Conservation (phyloP, 2,113 vertebrate genomes). For the Oryzias curvinotus region DNA sequence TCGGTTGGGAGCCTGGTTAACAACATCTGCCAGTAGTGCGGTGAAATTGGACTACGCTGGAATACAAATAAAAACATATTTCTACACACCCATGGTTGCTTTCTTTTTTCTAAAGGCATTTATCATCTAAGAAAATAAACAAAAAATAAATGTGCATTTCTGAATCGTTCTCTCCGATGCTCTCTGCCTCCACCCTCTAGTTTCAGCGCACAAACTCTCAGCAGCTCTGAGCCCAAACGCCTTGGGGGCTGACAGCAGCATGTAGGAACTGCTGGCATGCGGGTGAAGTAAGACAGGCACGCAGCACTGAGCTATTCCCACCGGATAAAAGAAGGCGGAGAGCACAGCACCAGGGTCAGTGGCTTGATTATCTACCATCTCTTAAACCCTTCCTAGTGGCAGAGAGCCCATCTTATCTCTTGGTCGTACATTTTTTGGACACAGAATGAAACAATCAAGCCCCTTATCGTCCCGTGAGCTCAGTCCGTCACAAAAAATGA, state of each 20-base stretch:
- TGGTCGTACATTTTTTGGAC: conserved; percentile 51
- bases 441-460: conserved; percentile 50
- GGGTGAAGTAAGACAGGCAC: conserved; percentile 57
- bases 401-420: conserved; percentile 58
- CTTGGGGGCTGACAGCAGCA: conserved; percentile 48
- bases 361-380: conserved; percentile 59
- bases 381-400: conserved; percentile 54
- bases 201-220: conserved; percentile 42
- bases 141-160: too few species aligned
- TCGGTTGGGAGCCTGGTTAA: too few species aligned
- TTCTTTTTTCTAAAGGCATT: too few species aligned
- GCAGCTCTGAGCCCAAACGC: conserved; percentile 40
- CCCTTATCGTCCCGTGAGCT: conserved; percentile 44
- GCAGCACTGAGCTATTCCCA: conserved; percentile 37
- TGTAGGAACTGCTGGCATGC: conserved; percentile 49
- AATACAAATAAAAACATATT: too few species aligned
- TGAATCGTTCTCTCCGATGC: conserved; percentile 6
- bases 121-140: too few species aligned
- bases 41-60: too few species aligned
- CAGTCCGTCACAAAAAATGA: conserved; percentile 20
- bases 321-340: conserved; percentile 57
- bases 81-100: too few species aligned
- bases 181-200: conserved; percentile 9
- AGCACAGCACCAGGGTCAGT: conserved; percentile 53
- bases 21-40: too few species aligned